Evolutionary conservation across 2,113 vertebrate genomes (phyloP).

Genomic region (Erythrolamprus reginae): DNA sequence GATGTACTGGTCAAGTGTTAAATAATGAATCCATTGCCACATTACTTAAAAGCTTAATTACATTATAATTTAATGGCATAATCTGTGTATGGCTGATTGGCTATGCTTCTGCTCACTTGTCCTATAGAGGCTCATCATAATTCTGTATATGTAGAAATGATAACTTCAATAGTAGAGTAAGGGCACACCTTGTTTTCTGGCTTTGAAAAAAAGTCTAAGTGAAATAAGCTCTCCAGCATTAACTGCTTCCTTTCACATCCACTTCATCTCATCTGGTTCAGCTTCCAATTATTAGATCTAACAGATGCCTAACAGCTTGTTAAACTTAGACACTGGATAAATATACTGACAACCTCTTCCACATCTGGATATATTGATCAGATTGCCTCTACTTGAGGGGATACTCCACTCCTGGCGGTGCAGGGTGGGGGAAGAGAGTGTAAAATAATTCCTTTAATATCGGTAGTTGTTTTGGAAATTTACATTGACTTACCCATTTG

Average conservation of each 20-base stretch:
- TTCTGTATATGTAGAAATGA: not conserved
- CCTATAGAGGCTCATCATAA: constrained; percentile 4
- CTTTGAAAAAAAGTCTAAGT: constrained; percentile 20
- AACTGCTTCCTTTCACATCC: not conserved
- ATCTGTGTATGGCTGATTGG: not conserved
- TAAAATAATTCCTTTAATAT: not conserved
- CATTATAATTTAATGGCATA: not conserved
- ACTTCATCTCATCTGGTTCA: constrained; percentile 3
- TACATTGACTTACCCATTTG: not conserved
- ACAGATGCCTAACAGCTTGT: not conserved
- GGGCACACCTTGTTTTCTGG: not conserved
- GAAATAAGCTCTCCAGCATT: constrained; percentile 5
- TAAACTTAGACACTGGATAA: not conserved
- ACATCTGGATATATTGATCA: not conserved
- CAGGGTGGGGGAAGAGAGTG: not conserved
- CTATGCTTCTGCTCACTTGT: constrained; percentile 11
- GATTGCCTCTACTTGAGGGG: not conserved
- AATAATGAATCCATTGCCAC: not conserved
- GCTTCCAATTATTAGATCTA: constrained; percentile 3
- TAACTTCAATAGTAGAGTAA: not conserved
- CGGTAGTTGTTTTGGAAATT: not conserved
- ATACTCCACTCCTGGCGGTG: not conserved
- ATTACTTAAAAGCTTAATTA: not conserved
- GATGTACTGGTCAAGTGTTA: not conserved
- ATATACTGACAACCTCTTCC: not conserved